phyloP scores from a whole-genome alignment of 2,797 vertebrate species.

The Sibirionetta formosa region DNA sequence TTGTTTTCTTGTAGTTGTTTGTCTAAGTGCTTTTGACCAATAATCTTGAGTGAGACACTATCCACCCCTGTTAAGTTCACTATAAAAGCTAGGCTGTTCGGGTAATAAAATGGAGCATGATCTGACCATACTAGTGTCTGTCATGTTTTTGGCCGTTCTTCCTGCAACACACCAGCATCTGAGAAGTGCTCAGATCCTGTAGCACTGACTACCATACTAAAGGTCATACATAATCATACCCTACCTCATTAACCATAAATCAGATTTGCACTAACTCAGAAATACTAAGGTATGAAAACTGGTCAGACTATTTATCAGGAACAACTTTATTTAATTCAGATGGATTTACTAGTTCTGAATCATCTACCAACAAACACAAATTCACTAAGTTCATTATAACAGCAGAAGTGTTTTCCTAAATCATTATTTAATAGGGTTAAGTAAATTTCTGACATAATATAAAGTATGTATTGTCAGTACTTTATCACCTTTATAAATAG shows the following conservation, averaged over 20 bases:
- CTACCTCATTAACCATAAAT: background rate
- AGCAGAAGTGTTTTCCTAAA: background rate
- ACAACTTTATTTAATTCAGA: background rate
- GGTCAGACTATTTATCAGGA: background rate
- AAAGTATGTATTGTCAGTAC: background rate
- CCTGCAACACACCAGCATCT: background rate
- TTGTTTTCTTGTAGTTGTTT: too few species aligned
- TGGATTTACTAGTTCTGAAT: background rate
- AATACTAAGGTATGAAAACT: background rate
- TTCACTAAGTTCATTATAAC: background rate
- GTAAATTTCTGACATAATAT: accelerated
- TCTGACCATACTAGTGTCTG: too few species aligned
- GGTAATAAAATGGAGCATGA: too few species aligned
- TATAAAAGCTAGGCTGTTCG: too few species aligned
- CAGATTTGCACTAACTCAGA: background rate
- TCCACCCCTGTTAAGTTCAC: too few species aligned
- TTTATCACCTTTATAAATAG: background rate
- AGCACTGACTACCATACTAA: background rate
- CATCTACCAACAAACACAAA: background rate
- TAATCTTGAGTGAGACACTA: too few species aligned
- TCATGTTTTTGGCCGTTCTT: too few species aligned
- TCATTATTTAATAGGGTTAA: background rate
- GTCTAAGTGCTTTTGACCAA: too few species aligned
- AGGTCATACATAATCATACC: background rate
- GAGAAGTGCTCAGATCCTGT: background rate